Evolutionary conservation across 1,140 invertebrate genomes (phyloP).

Genomic region (Aphidius gifuensis): DNA sequence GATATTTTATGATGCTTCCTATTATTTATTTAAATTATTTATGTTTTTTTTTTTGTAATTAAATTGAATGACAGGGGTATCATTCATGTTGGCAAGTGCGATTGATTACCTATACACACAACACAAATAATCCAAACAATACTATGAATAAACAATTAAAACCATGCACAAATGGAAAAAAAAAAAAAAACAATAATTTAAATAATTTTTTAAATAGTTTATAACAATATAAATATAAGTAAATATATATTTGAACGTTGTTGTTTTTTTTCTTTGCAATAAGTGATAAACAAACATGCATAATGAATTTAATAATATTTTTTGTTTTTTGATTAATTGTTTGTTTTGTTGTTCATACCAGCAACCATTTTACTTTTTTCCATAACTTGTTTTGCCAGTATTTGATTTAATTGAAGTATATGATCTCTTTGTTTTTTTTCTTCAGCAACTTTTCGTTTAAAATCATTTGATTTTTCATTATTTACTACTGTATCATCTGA

Average conservation of each 20-base stretch:
- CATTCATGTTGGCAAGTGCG: conserved; percentile 45
- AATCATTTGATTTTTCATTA: conserved; percentile 44
- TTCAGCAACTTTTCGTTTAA: conserved; percentile 65
- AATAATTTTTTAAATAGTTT: conserved; percentile 20
- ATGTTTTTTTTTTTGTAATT: conserved; percentile 18
- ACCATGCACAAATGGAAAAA: conserved; percentile 3
- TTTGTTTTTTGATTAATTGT: conserved; percentile 3
- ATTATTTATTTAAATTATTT: too few species aligned
- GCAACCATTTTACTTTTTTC: conserved; percentile 91
- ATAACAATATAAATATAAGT: background rate
- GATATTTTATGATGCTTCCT: too few species aligned
- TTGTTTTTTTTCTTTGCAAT: background rate
- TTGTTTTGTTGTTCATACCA: conserved; percentile 60
- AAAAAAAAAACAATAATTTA: conserved; percentile 7
- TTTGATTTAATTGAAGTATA: conserved; percentile 84
- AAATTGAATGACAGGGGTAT: conserved; percentile 46
- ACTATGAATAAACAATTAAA: conserved; percentile 35
- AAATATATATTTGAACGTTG: background rate
- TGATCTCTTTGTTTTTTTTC: conserved; percentile 85
- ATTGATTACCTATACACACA: conserved; percentile 53
- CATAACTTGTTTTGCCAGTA: conserved; percentile 89
- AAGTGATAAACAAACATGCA: background rate
- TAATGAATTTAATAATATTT: background rate
- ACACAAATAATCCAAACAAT: conserved; percentile 50
- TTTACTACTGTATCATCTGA: conserved; percentile 43